Conservation (phyloP, 2,113 vertebrate genomes). For the Phalacrocorax carbo region DNA sequence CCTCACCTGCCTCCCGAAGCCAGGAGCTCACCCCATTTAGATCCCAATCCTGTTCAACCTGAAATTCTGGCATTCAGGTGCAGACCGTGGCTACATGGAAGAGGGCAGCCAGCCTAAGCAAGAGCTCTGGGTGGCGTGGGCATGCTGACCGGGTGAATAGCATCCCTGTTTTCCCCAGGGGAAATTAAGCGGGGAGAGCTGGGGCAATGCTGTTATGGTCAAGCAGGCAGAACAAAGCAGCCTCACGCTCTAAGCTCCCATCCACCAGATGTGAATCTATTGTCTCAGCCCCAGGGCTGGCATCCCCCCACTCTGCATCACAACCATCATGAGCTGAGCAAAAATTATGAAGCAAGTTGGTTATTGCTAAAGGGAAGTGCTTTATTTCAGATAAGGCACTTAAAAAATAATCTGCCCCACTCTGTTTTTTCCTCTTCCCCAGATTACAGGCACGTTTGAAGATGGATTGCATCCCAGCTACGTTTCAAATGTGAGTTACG, state of each 20-base stretch:
- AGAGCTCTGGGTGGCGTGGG: not conserved
- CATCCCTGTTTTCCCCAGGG: not conserved
- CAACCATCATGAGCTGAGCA: not conserved
- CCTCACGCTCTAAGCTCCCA: not conserved
- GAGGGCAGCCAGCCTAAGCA: not conserved
- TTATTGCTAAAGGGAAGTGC: not conserved
- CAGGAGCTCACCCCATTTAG: not conserved
- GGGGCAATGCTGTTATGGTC: not conserved
- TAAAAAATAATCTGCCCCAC: not conserved
- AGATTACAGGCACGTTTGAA: not conserved
- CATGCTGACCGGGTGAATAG: accelerated
- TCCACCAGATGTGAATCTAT: slow-evolving; percentile 53
- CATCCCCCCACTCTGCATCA: not conserved
- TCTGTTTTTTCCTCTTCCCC: not conserved
- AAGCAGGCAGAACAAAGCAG: slow-evolving; percentile 50
- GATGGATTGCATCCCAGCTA: not conserved
- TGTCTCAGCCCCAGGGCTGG: slow-evolving; percentile 17
- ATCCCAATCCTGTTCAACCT: not conserved
- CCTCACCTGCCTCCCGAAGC: not conserved
- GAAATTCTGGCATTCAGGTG: not conserved
- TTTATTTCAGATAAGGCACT: not conserved
- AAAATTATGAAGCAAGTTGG: not conserved
- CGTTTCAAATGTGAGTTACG: not conserved
- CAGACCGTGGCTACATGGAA: accelerated
- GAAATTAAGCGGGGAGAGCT: not conserved